Conservation (phyloP, 2,113 vertebrate genomes). For the Chloroceryle aenea region DNA sequence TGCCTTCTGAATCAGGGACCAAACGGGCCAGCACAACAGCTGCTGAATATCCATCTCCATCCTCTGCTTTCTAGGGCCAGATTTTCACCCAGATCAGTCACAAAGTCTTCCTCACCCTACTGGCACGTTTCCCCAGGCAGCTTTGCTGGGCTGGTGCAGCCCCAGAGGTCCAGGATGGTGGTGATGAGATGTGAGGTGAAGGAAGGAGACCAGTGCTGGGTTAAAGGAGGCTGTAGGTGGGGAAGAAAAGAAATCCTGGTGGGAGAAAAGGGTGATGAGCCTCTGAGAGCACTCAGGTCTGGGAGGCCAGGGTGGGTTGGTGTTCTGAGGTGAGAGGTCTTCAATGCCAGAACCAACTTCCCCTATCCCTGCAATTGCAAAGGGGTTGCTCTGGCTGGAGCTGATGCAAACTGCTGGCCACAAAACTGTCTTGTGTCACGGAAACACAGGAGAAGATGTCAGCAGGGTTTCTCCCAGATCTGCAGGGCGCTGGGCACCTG, state of each 20-base stretch:
- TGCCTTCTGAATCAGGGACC: neutral
- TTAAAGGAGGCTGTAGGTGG: neutral
- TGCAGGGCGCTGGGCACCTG: neutral
- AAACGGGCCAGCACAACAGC: neutral
- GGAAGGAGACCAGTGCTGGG: neutral
- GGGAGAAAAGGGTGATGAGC: neutral
- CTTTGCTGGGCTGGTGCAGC: neutral
- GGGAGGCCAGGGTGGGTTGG: neutral
- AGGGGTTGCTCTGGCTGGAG: neutral
- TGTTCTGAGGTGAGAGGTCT: neutral
- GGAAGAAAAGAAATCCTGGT: neutral
- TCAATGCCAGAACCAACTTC: neutral
- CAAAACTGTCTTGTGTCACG: neutral
- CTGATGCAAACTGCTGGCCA: neutral
- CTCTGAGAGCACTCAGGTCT: neutral
- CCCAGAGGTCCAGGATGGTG: neutral
- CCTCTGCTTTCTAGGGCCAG: neutral
- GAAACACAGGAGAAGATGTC: neutral
- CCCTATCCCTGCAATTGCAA: neutral
- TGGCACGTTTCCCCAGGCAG: neutral
- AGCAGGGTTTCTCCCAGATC: neutral
- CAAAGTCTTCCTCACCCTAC: neutral
- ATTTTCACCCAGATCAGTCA: neutral
- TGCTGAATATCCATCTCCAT: neutral
- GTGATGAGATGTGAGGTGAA: rapidly evolving